phyloP scores from a whole-genome alignment of 2,888 invertebrate genomes.

The Nowickia ferox region DNA sequence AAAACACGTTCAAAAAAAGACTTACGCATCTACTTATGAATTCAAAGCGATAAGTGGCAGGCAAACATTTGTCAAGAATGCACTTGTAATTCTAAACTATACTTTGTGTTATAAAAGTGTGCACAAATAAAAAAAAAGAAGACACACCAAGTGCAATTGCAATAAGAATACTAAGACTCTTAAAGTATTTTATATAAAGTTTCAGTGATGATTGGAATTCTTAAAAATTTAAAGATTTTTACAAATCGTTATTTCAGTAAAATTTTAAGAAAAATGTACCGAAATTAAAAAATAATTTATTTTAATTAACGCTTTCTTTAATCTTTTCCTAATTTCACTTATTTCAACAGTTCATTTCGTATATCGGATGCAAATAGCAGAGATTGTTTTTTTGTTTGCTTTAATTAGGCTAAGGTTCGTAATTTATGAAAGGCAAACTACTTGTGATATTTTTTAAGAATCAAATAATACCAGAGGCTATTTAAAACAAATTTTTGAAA shows the following conservation, averaged over 20 bases:
- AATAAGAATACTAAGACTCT: background rate
- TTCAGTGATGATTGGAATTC: background rate
- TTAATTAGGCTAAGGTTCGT: too few relatives aligned
- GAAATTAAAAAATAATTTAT: too few relatives aligned
- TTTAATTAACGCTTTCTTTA: too few relatives aligned
- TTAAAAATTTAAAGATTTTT: background rate
- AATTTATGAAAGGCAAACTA: too few relatives aligned
- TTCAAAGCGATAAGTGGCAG: constrained; percentile 32
- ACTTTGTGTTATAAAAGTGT: background rate
- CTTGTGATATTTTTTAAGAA: too few relatives aligned
- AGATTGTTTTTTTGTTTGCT: too few relatives aligned
- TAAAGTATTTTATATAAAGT: background rate
- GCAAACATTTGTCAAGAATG: constrained; percentile 18
- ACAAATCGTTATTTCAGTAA: background rate
- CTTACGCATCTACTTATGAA: constrained; percentile 40
- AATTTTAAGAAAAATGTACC: too few relatives aligned
- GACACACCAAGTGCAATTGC: background rate
- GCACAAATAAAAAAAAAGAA: background rate
- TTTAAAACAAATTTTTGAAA: too few relatives aligned
- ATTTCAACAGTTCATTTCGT: too few relatives aligned
- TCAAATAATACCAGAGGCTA: too few relatives aligned
- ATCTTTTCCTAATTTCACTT: too few relatives aligned
- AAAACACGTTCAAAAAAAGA: constrained; percentile 24
- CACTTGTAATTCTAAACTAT: constrained; percentile 24
- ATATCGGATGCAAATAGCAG: too few relatives aligned